Evolutionary conservation across 2,888 invertebrate species (phyloP).

Genomic region (Leucophora obtusa): DNA sequence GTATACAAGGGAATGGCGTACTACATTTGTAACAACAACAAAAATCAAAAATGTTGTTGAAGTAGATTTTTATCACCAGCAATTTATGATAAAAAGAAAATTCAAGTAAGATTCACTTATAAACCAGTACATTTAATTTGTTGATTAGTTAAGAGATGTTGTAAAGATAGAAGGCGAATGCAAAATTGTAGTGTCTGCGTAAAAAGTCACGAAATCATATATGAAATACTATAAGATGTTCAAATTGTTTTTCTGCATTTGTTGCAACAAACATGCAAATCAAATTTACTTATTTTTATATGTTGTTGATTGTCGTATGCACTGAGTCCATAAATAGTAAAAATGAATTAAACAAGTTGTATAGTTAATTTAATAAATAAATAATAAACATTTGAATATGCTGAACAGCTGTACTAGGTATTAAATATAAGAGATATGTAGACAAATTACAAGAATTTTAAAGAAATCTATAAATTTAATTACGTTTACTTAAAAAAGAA

Average conservation of each 20-base stretch:
- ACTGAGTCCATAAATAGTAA: slow-evolving; percentile 21
- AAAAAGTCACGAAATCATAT: slow-evolving; percentile 4
- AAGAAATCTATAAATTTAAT: slow-evolving; percentile 11
- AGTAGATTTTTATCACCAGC: slow-evolving; percentile 36
- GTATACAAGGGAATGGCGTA: too few species aligned
- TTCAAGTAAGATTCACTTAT: background rate
- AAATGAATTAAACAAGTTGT: slow-evolving; percentile 44
- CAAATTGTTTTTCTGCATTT: slow-evolving; percentile 25
- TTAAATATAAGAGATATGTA: slow-evolving; percentile 13
- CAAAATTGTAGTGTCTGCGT: background rate
- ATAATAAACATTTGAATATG: slow-evolving; percentile 11
- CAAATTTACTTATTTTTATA: slow-evolving; percentile 29
- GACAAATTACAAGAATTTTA: slow-evolving; percentile 24
- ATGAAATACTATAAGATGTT: slow-evolving; percentile 2
- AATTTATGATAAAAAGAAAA: slow-evolving; percentile 28
- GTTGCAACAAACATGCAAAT: slow-evolving; percentile 33
- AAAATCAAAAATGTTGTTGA: slow-evolving; percentile 17
- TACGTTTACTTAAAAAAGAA: background rate
- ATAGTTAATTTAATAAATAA: slow-evolving; percentile 12
- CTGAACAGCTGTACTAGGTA: slow-evolving; percentile 7
- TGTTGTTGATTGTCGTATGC: background rate
- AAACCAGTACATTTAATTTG: slow-evolving; percentile 34
- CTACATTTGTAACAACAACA: background rate
- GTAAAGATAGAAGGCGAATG: background rate
- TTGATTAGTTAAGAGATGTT: slow-evolving; percentile 40